Conservation (phyloP, 2,888 invertebrate species). For the Pilophorus perplexus region DNA sequence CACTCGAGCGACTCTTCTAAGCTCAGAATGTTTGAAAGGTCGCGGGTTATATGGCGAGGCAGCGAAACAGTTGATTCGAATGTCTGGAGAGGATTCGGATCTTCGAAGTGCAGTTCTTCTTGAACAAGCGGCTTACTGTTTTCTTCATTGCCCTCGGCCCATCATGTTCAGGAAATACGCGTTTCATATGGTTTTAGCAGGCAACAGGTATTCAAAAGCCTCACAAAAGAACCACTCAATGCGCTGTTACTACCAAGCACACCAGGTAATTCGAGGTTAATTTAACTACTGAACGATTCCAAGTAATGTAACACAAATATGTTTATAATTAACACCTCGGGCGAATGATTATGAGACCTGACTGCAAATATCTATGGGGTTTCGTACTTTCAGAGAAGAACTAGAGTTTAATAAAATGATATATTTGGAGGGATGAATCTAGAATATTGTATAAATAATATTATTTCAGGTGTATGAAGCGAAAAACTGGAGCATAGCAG, state of each 20-base stretch:
- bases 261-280: slow-evolving; percentile 61
- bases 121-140: slow-evolving; percentile 94
- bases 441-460: not conserved
- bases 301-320: too few species aligned
- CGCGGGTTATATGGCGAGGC: slow-evolving; percentile 82
- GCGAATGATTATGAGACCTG: too few species aligned
- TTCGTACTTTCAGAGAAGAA: too few species aligned
- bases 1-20: slow-evolving; percentile 84
- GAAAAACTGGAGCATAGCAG: slow-evolving; percentile 86
- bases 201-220: slow-evolving; percentile 90
- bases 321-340: too few species aligned
- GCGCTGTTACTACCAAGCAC: slow-evolving; percentile 87
- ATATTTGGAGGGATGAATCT: not conserved
- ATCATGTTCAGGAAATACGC: slow-evolving; percentile 88
- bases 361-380: too few species aligned
- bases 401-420: too few species aligned
- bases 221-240: slow-evolving; percentile 89
- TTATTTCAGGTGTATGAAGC: slow-evolving; percentile 63
- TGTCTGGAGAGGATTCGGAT: slow-evolving; percentile 98
- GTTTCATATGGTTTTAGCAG: slow-evolving; percentile 94
- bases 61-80: slow-evolving; percentile 89
- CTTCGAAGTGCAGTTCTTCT: slow-evolving; percentile 87
- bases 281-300: not conserved
- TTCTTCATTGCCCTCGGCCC: slow-evolving; percentile 64
- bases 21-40: slow-evolving; percentile 80